Base-by-base conservation (phyloP, 2,888 invertebrate genomes). In the Euzophera pinguis region DNA sequence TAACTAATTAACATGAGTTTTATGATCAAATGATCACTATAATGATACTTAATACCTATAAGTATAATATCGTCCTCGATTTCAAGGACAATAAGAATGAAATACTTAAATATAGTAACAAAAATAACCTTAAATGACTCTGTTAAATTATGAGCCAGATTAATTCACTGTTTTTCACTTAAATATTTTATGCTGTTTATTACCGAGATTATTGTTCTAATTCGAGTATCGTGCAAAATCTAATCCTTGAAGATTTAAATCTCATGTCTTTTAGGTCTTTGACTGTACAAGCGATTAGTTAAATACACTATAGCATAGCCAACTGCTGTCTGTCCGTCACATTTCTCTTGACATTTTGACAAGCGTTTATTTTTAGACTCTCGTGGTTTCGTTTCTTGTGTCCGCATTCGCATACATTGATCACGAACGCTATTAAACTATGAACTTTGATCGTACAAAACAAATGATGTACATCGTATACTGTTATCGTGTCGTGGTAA, bases 331-430 rank as follows among this genome's bases (percentile, higher is more conserved):
- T 16, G 45, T 45, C 14, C 16, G 45, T 45, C 45, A 45, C 45
- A 9, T 29, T 13, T 9, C 45, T 32, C 32, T 14, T 45, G 32
- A 45, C 45, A 45, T 32, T 45, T 45, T 32, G 45, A 32, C 32
- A 32, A 32, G 32, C 32, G 14, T 9, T 45, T 45, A 45, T 45
- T 45, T 45, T 45, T 32, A 45, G 43, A 32, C 45, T 16, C 32
- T 14, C 32, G 8, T 45, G 3, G 8, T 13, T 14, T 32, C 16
- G 1, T 8, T 10, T 10, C 10, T 2, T 9, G 14, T 9, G 32
- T 32, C 45, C 32, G 45, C 45, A 34, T 32, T 45, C 45, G 9
- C 14, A 16, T 45, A 45, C 43, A 45, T 32, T 45, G 45, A 45
- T 45, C 14, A 32, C 9, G 14, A 9, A 6, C 6, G n/a, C 45